These are phyloP conservation scores for Nothocercus julius DNA, from an alignment of 2,113 vertebrate species.

Conservation along the genomic window DNA sequence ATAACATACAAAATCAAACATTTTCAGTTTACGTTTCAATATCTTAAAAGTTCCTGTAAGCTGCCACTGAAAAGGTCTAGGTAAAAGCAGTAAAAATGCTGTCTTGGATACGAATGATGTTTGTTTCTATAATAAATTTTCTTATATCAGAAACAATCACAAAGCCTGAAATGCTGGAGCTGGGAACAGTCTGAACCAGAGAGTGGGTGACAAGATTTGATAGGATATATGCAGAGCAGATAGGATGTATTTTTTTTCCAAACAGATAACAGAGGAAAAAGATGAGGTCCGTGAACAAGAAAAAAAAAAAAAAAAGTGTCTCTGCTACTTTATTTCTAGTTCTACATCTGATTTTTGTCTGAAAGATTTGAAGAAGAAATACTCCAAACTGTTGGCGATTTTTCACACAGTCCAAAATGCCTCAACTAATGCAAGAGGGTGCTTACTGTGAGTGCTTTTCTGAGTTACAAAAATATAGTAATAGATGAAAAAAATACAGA, in stretches of 20 bases:
- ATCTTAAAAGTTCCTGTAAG: conserved; percentile 38
- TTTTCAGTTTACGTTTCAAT: conserved; percentile 54
- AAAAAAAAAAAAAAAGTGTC: not conserved
- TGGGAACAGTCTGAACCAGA: conserved; percentile 29
- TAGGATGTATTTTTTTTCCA: not conserved
- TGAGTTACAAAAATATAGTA: not conserved
- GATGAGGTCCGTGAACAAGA: not conserved
- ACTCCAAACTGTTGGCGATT: not conserved
- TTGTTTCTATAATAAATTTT: conserved; percentile 39
- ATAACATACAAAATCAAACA: conserved; percentile 40
- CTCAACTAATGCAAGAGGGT: not conserved
- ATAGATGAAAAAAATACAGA: not conserved
- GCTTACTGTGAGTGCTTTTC: not conserved
- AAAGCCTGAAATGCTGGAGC: conserved; percentile 19
- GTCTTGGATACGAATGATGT: conserved; percentile 27
- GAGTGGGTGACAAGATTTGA: not conserved
- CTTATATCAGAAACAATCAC: conserved; percentile 18
- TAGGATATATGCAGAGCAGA: not conserved
- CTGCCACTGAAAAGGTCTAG: conserved; percentile 32
- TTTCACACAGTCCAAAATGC: not conserved
- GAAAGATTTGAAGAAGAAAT: not conserved
- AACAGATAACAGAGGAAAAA: not conserved
- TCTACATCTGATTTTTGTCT: not conserved
- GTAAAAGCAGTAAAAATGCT: conserved; percentile 62
- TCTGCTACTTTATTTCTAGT: not conserved